Evolutionary conservation across 2,797 vertebrate genomes (phyloP), one percentile per base, ranked within the genome.

Genomic region (Chromis chromis): DNA sequence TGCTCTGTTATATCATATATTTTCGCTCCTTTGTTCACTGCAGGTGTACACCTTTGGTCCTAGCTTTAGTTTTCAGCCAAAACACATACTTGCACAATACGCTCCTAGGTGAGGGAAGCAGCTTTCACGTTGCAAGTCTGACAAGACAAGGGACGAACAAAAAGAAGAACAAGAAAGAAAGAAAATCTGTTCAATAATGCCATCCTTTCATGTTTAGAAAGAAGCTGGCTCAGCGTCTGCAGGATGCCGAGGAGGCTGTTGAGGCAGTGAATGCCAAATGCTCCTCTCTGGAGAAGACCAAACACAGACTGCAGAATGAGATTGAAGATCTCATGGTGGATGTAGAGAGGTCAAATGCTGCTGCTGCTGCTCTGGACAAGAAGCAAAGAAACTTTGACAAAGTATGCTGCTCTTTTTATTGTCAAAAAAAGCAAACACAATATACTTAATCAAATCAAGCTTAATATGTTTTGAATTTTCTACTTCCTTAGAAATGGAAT

Each of bases 301-400:
- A 97, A 87, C 96, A 97, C 89, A 94, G 96, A 12, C 91, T 97
- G 78, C 96, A 97, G 91, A 96, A 95, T 3, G 96, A 98, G 91
- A 96, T 97, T 0, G 96, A 97, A 91, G 96, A 98, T 91, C 94
- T 98, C 16, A 97, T 96, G 96, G 95, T 96, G 10, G 96, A 97
- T 1, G 83, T 98, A 79, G 97, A 98, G 78, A 91, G 96, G 31
- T 96, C 96, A 0, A 98, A 97, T 0, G 95, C 96, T 0, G 96
- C 95, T 0, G 95, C 96, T 0, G 95, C 95, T 0, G 92, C 91
- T 75, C 88, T 97, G 75, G 96, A 97, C 93, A 97, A 89, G 88
- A 95, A 96, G 71, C 94, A 96, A 89, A 96, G 95, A 76, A 96
- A 95, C 84, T 96, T 96, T 1, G 96, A 97, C 78, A 84, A 84